Evolutionary conservation across 2,888 invertebrate genomes (phyloP), one percentile per base, ranked within the genome.

Genomic region (Idaea dimidiata): DNA sequence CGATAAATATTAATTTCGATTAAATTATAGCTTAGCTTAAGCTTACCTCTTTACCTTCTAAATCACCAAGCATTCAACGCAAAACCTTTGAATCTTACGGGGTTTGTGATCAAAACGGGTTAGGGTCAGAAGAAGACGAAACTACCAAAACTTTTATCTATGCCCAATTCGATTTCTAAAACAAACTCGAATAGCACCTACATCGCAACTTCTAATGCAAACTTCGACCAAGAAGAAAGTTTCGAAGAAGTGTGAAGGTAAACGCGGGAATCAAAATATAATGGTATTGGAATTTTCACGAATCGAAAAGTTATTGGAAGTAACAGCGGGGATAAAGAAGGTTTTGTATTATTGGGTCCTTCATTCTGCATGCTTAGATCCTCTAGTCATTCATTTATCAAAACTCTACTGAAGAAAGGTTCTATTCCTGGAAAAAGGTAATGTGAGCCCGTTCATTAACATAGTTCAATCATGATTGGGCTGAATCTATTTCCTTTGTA

Each of bases 141-240:
- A 84, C 90, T 91, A 91, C 91, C 84, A 86, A 88, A 85, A 79
- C 80, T 81, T 80, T 81, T 83, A 79, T 83, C 87, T 88, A 89
- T 85, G 82, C 82, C 88, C 87, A 87, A 87, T 82, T 87, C 84
- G 84, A 88, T 82, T 78, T 84, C 91, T 91, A 89, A 88, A 85
- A 84, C 83, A 88, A 24, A 87, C 80, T 89, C 74, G 86, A 89
- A 84, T 88, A 90, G 91, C 90, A 87, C 89, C 90, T 91, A 92
- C 90, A 84, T 88, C 88, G 88, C 87, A 89, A 88, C 78, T 83
- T 86, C 90, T 91, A 91, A 89, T 88, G 88, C 87, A 87, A 89
- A 89, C 84, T 89, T 86, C 84, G 88, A 87, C 87, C 86, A 89
- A 86, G 83, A 86, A 82, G 83, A 87, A 87, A 86, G 86, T 86